Conservation (phyloP, 2,888 invertebrate species). For the Cheilosia impressa region DNA sequence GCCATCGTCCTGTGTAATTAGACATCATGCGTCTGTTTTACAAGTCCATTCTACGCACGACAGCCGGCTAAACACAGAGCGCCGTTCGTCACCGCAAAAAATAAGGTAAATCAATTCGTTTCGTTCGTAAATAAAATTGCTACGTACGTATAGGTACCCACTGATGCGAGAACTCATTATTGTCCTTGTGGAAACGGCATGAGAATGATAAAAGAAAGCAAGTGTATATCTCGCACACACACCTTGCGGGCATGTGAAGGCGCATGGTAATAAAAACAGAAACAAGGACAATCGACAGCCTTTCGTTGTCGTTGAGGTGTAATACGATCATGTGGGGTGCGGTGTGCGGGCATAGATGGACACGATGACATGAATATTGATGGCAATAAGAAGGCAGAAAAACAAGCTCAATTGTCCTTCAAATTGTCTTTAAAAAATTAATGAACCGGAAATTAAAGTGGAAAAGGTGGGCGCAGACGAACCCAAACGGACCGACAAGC, state of each 20-base stretch:
- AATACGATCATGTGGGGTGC: slow-evolving; percentile 22
- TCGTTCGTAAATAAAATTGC: slow-evolving; percentile 28
- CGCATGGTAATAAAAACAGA: slow-evolving; percentile 9
- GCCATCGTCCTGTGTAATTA: neutral
- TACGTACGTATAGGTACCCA: neutral
- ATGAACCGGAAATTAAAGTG: slow-evolving; percentile 56
- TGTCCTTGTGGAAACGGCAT: slow-evolving; percentile 36
- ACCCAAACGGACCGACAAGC: neutral
- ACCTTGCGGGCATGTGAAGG: neutral
- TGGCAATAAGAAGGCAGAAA: slow-evolving; percentile 2
- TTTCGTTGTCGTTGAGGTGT: slow-evolving; percentile 50
- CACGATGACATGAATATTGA: neutral
- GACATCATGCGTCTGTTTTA: neutral
- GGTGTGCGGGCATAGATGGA: no score
- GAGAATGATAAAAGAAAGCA: slow-evolving; percentile 34
- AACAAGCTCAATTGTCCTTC: slow-evolving; percentile 58
- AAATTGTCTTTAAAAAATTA: slow-evolving; percentile 62
- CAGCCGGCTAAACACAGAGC: neutral
- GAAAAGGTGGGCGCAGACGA: neutral
- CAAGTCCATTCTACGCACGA: neutral
- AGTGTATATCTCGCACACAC: neutral
- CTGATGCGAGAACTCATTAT: slow-evolving; percentile 19
- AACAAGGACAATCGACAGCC: slow-evolving; percentile 7
- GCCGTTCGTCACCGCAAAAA: neutral
- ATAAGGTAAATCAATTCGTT: slow-evolving; percentile 13